Base-by-base conservation (phyloP, 2,888 invertebrate genomes). In the Iphiclides podalirius region DNA sequence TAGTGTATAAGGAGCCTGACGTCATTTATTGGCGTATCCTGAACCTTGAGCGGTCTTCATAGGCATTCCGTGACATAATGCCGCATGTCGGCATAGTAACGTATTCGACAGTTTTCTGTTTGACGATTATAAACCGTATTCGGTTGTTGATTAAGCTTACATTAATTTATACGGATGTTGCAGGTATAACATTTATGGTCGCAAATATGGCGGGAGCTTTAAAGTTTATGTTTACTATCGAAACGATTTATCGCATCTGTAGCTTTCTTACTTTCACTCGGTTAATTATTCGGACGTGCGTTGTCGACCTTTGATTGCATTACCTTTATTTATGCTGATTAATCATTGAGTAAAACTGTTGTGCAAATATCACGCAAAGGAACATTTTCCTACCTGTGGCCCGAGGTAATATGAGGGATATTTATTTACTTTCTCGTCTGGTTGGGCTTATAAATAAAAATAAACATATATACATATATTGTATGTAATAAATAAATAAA, bases 11-110 rank as follows among this genome's bases (percentile, higher is more conserved):
- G 55, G 53, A 50, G 47, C 40, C 43, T 54, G 58, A 55, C 55
- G 53, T 55, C 58, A 58, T 46, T 42, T 33, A 47, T 48, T 52
- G 46, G 53, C 55, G 53, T 52, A 44, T 55, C 52, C 53, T 53
- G 51, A 39, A 41, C 51, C 52, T 52, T 55, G 52, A 47, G 40
- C 26, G 7, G 40, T 40, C 12, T 28, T 52, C 48, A 42, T 51
- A 46, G 51, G 41, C 48, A 38, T 44, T 41, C 23, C 44, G 44
- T 55, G 50, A 50, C 47, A 51, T 47, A 46, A 17, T 34, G 35
- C 28, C 11, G 3, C 12, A 15, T 23, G n/a, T 43, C 23, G 11
- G 14, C 11, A 42, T 11, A 47, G 23, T 40, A 28, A 11, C 34
- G 33, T 40, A 26, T 33, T 34, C 1, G 9, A 26, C 26, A 26